phyloP scores from a whole-genome alignment of 1,140 invertebrate species.

The Camponotus vicinus region DNA sequence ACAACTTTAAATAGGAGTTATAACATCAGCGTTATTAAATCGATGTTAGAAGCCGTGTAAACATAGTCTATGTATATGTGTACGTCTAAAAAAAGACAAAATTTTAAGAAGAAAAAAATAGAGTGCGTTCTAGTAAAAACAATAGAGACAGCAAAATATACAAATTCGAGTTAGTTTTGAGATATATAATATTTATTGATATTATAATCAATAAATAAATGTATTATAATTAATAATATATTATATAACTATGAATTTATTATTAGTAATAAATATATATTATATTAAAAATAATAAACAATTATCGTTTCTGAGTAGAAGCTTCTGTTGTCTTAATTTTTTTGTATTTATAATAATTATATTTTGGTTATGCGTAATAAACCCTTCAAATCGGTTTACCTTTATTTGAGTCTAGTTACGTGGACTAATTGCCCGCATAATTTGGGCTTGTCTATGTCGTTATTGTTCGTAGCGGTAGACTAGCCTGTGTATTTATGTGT shows the following conservation, averaged over 20 bases:
- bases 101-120: neutral
- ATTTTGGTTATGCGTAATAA: conserved; percentile 60
- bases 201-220: neutral
- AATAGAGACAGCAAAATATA: neutral
- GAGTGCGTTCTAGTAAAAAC: neutral
- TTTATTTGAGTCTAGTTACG: conserved; percentile 53
- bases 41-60: too few relatives aligned
- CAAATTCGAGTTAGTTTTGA: neutral
- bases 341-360: neutral
- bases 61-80: neutral
- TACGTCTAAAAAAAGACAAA: neutral
- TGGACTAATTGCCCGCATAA: conserved; percentile 63
- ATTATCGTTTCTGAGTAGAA: neutral
- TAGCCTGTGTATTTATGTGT: conserved; percentile 77
- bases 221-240: neutral
- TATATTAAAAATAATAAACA: neutral
- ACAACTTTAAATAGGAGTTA: too few relatives aligned
- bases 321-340: neutral
- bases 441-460: conserved; percentile 77
- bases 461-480: conserved; percentile 79
- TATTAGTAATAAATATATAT: neutral
- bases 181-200: conserved; percentile 4
- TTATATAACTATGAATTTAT: neutral
- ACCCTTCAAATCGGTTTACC: conserved; percentile 67
- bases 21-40: too few relatives aligned